These are phyloP conservation scores for Elaphurus davidianus DNA, from an alignment of 2,113 vertebrate species.

Conservation along the genomic window DNA sequence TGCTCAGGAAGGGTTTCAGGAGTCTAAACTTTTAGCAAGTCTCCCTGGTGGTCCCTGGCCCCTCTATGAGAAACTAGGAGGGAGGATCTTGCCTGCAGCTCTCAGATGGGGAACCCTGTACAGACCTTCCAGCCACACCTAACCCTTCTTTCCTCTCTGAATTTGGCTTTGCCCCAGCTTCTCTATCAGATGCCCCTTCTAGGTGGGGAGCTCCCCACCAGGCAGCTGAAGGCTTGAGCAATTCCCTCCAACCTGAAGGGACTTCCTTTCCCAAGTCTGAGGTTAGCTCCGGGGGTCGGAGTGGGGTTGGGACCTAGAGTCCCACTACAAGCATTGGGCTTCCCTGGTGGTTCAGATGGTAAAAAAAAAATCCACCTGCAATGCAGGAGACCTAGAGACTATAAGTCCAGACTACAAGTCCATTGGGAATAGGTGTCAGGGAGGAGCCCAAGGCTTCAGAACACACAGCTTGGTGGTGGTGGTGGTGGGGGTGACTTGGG, in stretches of 20 bases:
- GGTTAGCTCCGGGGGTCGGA: background rate
- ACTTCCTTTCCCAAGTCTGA: background rate
- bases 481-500: background rate
- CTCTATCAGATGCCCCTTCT: background rate
- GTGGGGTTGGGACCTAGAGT: background rate
- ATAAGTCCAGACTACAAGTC: background rate
- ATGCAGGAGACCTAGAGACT: background rate
- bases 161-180: background rate
- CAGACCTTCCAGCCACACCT: background rate
- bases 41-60: background rate
- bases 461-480: background rate
- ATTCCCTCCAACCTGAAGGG: background rate
- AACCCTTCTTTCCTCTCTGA: background rate
- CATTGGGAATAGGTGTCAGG: background rate
- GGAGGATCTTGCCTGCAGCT: background rate
- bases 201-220: background rate
- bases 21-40: background rate
- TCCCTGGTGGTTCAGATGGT: background rate
- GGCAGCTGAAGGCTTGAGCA: background rate
- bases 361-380: background rate
- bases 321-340: background rate
- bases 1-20: background rate
- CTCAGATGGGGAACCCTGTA: background rate
- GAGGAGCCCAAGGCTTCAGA: background rate
- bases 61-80: background rate